Evolutionary conservation across 2,113 vertebrate species (phyloP), one percentile per base, ranked within the genome.

Genomic region (Aptenodytes patagonicus): DNA sequence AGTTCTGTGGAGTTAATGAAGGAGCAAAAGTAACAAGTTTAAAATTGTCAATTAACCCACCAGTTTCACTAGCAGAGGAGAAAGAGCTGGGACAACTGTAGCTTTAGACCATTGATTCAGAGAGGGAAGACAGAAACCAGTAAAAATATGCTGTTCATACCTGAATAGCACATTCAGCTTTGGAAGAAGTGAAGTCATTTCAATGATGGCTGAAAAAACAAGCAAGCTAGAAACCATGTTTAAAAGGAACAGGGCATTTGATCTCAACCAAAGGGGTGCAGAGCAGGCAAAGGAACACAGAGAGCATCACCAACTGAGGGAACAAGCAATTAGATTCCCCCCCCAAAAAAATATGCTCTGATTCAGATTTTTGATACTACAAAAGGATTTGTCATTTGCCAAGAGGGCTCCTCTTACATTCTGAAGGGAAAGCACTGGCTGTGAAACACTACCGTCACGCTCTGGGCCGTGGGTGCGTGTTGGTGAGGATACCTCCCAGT

Each of bases 61-160:
- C 66, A 61, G 70, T 11, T 84, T 68, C 68, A 91, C 40, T 36
- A 75, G 81, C 64, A 77, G 86, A 77, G 1, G 2, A 92, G n/a
- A 79, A 83, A 77, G 34, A 65, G 38, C 26, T 66, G 44, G 20
- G 32, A 57, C 29, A 65, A 68, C 17, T 29, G 62, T 24, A 68
- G 77, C 58, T 77, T 77, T 47, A 81, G 52, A 77, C 16, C 15
- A 19, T 4, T 54, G 28, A 72, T 46, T 54, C 78, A 73, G 61
- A 85, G 71, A 88, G 28, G 75, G 71, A 91, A 87, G 81, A 87
- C 55, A 86, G 89, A 93, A 85, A 93, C 13, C 60, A 70, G 22
- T 32, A 52, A 32, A 77, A 73, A 32, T 15, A 76, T 3, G 61
- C 78, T 42, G 13, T 83, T 83, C 47, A 46, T 28, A 70, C 4